Base-by-base conservation (phyloP, 2,888 invertebrate species). In the Exocentrus adspersus region DNA sequence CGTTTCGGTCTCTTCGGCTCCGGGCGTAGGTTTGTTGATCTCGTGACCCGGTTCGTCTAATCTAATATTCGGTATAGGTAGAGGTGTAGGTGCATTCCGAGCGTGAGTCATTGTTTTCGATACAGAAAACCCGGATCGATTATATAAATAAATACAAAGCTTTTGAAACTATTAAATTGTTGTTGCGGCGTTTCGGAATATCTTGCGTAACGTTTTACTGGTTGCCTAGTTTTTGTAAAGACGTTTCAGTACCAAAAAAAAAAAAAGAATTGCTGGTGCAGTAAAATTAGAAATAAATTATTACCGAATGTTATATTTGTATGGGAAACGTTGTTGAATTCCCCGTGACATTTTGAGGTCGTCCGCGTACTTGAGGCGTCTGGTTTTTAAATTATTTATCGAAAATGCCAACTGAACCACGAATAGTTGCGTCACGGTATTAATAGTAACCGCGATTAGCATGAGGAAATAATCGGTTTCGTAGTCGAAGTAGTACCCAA, bases 41-140 rank as follows among this genome's bases (percentile, higher is more conserved):
- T 17, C 43, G 4, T 16, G 30, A 30, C 50, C 50, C 50, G 30
- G 16, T 30, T 50, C 14, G 16, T 50, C 50, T 16, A 50, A 28
- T 50, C 50, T 16, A 43, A 50, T 50, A 30, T 30, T 50, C 37
- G 14, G 14, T 37, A 37, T n/a, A n/a, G n/a, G n/a, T n/a, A n/a
- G n/a, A n/a, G n/a, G n/a, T n/a, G n/a, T n/a, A n/a, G 28, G 21
- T 12, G 21, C 37, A 37, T 37, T 37, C 37, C 37, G 16, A n/a
- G n/a, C 50, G 50, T 50, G 50, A 50, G 50, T 50, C 50, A 50
- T 7, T 30, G 30, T 50, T 17, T 16, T 10, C 16, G 50, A 28
- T 30, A 50, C 43, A 24, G 17, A 37, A 37, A 37, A 37, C 37
- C 37, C n/a, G n/a, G n/a, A n/a, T n/a, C n/a, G n/a, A n/a, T n/a